phyloP scores from a whole-genome alignment of 2,113 vertebrate species.

The Symphodus melops region DNA sequence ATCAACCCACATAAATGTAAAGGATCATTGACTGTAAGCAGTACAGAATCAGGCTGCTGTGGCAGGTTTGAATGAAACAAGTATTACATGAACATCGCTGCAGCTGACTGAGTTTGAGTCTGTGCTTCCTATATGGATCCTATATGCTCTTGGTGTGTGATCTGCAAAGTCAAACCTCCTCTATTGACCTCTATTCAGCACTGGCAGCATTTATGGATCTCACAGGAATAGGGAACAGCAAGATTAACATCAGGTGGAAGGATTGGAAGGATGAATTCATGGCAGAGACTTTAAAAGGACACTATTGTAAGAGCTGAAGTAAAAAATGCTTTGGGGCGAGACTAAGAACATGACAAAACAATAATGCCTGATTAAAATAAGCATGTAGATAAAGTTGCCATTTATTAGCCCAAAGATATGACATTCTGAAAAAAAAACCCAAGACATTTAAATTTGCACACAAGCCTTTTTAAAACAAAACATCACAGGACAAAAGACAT shows the following conservation, averaged over 20 bases:
- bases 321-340: neutral
- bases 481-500: neutral
- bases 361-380: neutral
- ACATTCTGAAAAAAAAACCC: neutral
- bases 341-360: neutral
- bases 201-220: slow-evolving; percentile 1
- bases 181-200: slow-evolving; percentile 8
- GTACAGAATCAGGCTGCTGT: neutral
- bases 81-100: neutral
- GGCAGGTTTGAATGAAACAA: neutral
- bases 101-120: slow-evolving; percentile 1
- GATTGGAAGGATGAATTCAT: neutral
- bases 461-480: too few relatives aligned
- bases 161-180: neutral
- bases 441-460: too few relatives aligned
- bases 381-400: neutral
- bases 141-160: slow-evolving; percentile 1
- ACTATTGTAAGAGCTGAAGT: neutral
- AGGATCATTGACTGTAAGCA: neutral
- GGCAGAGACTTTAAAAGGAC: slow-evolving; percentile 6
- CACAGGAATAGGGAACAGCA: neutral
- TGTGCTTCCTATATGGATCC: neutral
- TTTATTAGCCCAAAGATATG: neutral
- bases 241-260: neutral
- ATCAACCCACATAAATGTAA: neutral